A percentile compares a stretch with the other conserved stretches of the same genome.
Evolutionary conservation across 1,140 invertebrate genomes (phyloP).

Genomic region (Andrena cerasifolii): DNA sequence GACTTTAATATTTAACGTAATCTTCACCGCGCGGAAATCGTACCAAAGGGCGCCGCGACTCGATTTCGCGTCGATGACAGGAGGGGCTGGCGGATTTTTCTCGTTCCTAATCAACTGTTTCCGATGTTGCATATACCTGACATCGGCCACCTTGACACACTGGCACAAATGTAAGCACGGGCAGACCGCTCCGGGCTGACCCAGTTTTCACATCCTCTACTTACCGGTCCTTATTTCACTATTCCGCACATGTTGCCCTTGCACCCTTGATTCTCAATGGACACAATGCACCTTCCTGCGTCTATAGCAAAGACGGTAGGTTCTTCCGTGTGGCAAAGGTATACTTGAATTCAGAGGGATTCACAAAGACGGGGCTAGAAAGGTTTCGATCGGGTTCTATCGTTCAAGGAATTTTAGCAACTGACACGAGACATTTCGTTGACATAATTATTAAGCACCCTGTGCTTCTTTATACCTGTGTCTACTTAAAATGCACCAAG

Average conservation of each 20-base stretch:
- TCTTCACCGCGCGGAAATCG: too few species aligned
- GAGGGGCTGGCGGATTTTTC: constrained; percentile 7
- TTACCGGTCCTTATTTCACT: constrained; percentile 39
- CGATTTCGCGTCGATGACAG: constrained; percentile 6
- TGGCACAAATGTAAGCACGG: constrained; percentile 56
- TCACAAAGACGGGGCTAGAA: background rate
- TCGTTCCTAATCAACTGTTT: constrained; percentile 15
- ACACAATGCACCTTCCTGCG: constrained; percentile 4
- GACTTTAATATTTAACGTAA: background rate
- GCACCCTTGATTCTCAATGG: constrained; percentile 20
- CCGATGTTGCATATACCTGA: constrained; percentile 29
- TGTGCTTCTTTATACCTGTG: too few species aligned
- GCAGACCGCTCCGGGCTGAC: constrained; percentile 53
- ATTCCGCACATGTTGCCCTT: constrained; percentile 11
- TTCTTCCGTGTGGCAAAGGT: too few species aligned
- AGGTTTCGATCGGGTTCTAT: background rate
- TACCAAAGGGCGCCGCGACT: too few species aligned
- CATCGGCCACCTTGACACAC: constrained; percentile 63
- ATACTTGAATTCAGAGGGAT: background rate
- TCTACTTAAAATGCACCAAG: too few species aligned
- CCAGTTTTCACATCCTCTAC: constrained; percentile 57
- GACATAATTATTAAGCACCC: background rate
- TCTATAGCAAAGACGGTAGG: background rate
- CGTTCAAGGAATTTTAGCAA: background rate
- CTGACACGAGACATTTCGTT: background rate